Evolutionary conservation across 2,113 vertebrate species (phyloP).

Genomic region (Crotalus helleri): DNA sequence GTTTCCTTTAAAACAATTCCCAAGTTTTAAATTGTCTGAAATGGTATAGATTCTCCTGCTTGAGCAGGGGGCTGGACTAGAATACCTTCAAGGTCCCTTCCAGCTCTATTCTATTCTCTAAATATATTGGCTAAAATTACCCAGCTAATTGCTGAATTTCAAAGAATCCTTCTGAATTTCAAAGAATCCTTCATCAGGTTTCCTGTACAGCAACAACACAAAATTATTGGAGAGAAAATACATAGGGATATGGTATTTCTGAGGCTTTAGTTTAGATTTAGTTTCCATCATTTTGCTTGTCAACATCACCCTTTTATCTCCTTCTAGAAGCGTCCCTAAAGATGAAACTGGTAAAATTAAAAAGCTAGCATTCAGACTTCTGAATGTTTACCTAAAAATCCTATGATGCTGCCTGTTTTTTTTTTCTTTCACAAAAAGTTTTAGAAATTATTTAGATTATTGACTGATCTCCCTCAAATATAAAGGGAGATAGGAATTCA

Average conservation of each 20-base stretch:
- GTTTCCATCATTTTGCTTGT: not conserved
- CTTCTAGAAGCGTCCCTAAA: not conserved
- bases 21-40: not conserved
- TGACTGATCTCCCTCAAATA: constrained; percentile 3
- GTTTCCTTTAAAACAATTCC: not conserved
- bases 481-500: not conserved
- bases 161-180: not conserved
- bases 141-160: not conserved
- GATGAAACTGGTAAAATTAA: not conserved
- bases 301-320: not conserved
- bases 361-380: not conserved
- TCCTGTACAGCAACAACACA: not conserved
- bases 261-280: not conserved
- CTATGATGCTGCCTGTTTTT: not conserved
- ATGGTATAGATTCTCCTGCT: too few species aligned
- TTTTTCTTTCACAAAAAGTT: not conserved
- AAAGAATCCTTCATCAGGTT: not conserved
- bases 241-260: not conserved
- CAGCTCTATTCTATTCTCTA: too few species aligned
- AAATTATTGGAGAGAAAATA: not conserved
- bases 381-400: not conserved
- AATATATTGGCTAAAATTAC: not conserved
- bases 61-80: too few species aligned
- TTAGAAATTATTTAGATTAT: not conserved
- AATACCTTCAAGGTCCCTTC: too few species aligned